Conservation (phyloP, 2,797 vertebrate species). For the Miichthys miiuy region DNA sequence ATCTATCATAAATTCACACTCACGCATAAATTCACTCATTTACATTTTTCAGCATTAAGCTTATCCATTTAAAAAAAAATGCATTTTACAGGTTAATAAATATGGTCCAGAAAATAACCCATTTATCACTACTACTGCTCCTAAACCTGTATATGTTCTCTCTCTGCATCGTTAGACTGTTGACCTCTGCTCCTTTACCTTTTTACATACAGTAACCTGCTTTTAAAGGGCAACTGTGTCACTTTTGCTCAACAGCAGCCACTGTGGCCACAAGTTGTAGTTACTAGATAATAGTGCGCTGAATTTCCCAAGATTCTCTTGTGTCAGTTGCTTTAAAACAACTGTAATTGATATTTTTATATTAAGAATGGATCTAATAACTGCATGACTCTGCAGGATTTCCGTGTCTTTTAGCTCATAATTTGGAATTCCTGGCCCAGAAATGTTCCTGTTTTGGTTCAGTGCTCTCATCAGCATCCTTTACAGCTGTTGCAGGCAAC, state of each 20-base stretch:
- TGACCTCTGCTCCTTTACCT: slow-evolving; percentile 2
- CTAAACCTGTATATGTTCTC: not conserved
- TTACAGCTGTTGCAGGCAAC: not conserved
- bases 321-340: not conserved
- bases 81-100: slow-evolving; percentile 5
- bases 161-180: not conserved
- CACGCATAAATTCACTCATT: slow-evolving; percentile 24
- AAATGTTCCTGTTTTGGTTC: not conserved
- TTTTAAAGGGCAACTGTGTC: not conserved
- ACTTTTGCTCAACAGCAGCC: not conserved
- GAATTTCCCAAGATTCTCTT: not conserved
- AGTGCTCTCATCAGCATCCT: not conserved
- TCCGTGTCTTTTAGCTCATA: too few species aligned
- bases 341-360: not conserved
- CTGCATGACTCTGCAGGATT: not conserved
- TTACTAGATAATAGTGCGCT: not conserved
- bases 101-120: not conserved
- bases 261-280: not conserved
- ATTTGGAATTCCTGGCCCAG: too few species aligned
- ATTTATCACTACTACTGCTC: slow-evolving; percentile 13
- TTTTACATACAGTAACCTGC: not conserved
- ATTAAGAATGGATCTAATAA: not conserved
- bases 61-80: slow-evolving; percentile 16
- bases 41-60: slow-evolving; percentile 36
- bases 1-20: slow-evolving; percentile 23